Evolutionary conservation across 1,140 invertebrate species (phyloP).

Genomic region (Bombus balteatus): DNA sequence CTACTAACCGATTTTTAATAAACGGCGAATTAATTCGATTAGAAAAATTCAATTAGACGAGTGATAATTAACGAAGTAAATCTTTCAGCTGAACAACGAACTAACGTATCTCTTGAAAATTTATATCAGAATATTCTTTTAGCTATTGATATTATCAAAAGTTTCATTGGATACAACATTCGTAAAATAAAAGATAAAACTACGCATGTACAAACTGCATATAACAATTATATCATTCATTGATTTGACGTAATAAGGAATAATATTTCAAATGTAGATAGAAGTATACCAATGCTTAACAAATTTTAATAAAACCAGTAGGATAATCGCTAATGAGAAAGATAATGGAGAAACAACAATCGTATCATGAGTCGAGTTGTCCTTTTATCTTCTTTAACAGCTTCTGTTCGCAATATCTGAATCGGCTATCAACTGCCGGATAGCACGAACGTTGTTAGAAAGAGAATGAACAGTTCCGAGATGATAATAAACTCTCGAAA

Average conservation of each 20-base stretch:
- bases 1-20: background rate
- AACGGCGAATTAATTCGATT: background rate
- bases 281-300: no score
- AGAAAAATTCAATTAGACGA: background rate
- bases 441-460: background rate
- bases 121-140: background rate
- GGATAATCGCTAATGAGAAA: background rate
- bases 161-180: background rate
- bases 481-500: constrained; percentile 70
- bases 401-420: background rate
- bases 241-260: background rate
- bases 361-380: background rate
- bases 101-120: background rate
- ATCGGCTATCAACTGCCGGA: background rate
- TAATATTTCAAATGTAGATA: background rate
- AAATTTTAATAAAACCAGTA: no score
- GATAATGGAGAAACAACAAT: background rate
- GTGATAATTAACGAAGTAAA: background rate
- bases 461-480: constrained; percentile 26
- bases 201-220: no score
- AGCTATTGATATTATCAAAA: no score
- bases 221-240: background rate
- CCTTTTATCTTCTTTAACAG: constrained; percentile 2
- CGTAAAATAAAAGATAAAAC: background rate
- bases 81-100: background rate